A percentile compares a stretch with the other conserved stretches of the same genome.
phyloP scores from a whole-genome alignment of 30 jellyfish, hydroid and myxozoan species.

The Hydractinia echinata region DNA sequence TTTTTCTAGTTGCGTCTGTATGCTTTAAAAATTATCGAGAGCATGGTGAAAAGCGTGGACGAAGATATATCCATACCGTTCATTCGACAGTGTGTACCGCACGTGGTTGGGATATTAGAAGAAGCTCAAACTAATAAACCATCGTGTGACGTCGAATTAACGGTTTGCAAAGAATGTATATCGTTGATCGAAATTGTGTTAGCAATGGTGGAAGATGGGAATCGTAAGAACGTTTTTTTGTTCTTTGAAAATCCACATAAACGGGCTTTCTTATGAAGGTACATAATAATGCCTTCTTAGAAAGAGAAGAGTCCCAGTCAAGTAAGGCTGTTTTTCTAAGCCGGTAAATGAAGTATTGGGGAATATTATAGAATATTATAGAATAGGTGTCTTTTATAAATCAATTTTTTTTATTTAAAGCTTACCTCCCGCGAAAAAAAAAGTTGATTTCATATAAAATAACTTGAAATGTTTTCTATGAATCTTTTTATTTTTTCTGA shows the following conservation, averaged over 20 bases:
- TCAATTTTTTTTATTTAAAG: too few relatives aligned
- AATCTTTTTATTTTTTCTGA: too few relatives aligned
- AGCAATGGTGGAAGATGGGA: slow-evolving; percentile 62
- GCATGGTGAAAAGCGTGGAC: slow-evolving; percentile 53
- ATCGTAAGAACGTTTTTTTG: slow-evolving; percentile 50
- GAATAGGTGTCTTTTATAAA: too few relatives aligned
- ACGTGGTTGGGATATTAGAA: slow-evolving; percentile 53
- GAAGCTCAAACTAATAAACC: slow-evolving; percentile 19
- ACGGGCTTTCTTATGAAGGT: too few relatives aligned
- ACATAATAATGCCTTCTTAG: too few relatives aligned
- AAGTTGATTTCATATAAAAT: too few relatives aligned
- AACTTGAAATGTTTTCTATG: too few relatives aligned
- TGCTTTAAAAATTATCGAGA: slow-evolving; percentile 47
- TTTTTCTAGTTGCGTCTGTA: slow-evolving; percentile 56
- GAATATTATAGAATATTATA: too few relatives aligned
- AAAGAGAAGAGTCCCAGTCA: too few relatives aligned
- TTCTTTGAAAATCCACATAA: neutral
- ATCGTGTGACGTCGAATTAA: slow-evolving; percentile 54
- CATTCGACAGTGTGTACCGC: slow-evolving; percentile 88
- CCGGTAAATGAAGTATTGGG: too few relatives aligned
- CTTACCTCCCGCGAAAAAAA: too few relatives aligned
- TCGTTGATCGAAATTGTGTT: slow-evolving; percentile 56
- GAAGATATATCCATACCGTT: slow-evolving; percentile 55
- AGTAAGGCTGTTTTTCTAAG: too few relatives aligned
- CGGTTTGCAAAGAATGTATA: slow-evolving; percentile 58